These are phyloP conservation scores for Apodemia zela DNA, from an alignment of 2,888 invertebrate genomes.

Conservation along the genomic window DNA sequence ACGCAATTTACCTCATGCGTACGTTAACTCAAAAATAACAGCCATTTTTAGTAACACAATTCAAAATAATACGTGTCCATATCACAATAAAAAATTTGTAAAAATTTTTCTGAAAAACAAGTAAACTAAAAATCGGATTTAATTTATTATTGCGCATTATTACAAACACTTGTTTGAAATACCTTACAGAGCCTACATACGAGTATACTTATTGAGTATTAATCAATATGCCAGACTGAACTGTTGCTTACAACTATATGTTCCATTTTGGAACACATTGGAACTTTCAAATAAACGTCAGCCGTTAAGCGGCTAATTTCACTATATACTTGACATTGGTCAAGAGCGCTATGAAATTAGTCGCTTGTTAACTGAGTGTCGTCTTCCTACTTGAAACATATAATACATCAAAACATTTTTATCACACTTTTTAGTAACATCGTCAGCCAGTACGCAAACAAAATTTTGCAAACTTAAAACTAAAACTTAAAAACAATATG, in stretches of 20 bases:
- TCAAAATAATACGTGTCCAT: background rate
- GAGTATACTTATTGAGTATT: constrained; percentile 5
- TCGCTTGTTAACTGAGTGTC: too few species aligned
- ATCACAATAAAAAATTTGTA: background rate
- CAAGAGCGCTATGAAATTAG: too few species aligned
- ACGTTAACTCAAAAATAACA: background rate
- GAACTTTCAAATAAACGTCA: too few species aligned
- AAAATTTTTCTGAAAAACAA: background rate
- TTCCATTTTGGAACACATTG: too few species aligned
- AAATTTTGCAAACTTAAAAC: too few species aligned
- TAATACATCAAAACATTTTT: too few species aligned
- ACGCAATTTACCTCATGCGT: background rate
- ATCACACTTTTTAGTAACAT: too few species aligned
- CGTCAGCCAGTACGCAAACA: too few species aligned
- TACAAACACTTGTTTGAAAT: background rate
- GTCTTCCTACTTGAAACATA: too few species aligned
- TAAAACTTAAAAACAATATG: too few species aligned
- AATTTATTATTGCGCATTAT: background rate
- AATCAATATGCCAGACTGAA: background rate
- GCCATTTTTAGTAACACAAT: background rate
- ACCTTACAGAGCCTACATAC: background rate
- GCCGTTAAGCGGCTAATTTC: too few species aligned
- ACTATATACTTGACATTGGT: too few species aligned
- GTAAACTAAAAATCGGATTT: background rate
- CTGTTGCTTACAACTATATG: background rate